Evolutionary conservation across 2,888 invertebrate genomes (phyloP).

Genomic region (Pardosa pseudoannulata): DNA sequence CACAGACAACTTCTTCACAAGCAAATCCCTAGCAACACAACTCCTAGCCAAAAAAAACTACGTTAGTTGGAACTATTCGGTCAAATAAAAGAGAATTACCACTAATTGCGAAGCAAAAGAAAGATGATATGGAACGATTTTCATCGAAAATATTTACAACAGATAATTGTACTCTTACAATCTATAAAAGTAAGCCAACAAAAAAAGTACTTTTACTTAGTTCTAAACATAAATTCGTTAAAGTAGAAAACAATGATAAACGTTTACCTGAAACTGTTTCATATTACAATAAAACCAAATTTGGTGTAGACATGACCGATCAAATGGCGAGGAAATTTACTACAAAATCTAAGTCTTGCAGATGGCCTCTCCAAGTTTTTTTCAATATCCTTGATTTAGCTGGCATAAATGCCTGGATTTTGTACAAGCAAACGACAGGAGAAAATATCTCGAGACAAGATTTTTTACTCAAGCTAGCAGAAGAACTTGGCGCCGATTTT

Average conservation of each 20-base stretch:
- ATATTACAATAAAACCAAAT: neutral
- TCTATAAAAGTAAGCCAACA: neutral
- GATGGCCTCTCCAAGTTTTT: too few species aligned
- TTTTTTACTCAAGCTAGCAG: too few species aligned
- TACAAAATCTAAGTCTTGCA: neutral
- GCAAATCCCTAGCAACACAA: neutral
- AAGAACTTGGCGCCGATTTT: too few species aligned
- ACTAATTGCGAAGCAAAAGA: neutral
- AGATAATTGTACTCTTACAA: constrained; percentile 21
- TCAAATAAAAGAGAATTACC: constrained; percentile 16
- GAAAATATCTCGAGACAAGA: too few species aligned
- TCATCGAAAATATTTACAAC: neutral
- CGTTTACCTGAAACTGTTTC: neutral
- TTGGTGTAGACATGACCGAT: too few species aligned
- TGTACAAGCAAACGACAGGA: too few species aligned
- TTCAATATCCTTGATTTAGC: too few species aligned
- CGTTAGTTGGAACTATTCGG: constrained; percentile 13
- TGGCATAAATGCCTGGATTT: too few species aligned
- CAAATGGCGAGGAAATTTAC: neutral
- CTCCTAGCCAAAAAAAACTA: neutral
- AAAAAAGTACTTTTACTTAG: constrained; percentile 11
- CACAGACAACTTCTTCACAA: neutral
- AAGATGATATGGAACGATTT: constrained; percentile 2
- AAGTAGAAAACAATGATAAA: constrained; percentile 16
- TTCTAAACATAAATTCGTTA: constrained; percentile 1